Conservation (phyloP, 1,140 invertebrate species). For the Chironomus striatipennis region DNA sequence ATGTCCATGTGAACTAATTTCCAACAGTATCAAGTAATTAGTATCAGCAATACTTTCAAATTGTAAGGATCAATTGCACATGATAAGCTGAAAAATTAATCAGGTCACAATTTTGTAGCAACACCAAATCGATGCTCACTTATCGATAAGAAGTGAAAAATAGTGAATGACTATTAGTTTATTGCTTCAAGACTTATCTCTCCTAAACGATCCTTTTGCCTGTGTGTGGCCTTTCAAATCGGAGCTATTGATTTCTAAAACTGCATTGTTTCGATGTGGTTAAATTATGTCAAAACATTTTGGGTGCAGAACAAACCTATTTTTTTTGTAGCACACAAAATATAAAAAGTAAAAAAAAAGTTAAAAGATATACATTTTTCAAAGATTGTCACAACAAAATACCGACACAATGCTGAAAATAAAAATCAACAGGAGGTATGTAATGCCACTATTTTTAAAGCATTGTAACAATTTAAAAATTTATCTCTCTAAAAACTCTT, state of each 20-base stretch:
- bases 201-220: neutral
- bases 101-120: too few species aligned
- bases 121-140: too few species aligned
- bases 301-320: conserved; percentile 11
- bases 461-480: neutral
- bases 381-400: conserved; percentile 22
- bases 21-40: too few species aligned
- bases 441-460: conserved; percentile 19
- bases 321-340: neutral
- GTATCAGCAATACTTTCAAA: too few species aligned
- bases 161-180: too few species aligned
- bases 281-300: conserved; percentile 23
- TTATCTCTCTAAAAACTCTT: conserved; percentile 8
- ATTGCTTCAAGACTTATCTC: neutral
- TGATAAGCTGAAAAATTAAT: too few species aligned
- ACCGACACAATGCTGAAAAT: neutral
- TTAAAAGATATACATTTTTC: neutral
- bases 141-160: too few species aligned
- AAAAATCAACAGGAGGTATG: conserved; percentile 20
- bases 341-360: too few species aligned
- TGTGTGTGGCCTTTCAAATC: conserved; percentile 5
- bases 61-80: too few species aligned
- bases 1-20: too few species aligned
- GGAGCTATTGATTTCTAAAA: conserved; percentile 17
- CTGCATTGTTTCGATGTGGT: conserved; percentile 16